Evolutionary conservation across 2,113 vertebrate species (phyloP).

Genomic region (Perca flavescens): DNA sequence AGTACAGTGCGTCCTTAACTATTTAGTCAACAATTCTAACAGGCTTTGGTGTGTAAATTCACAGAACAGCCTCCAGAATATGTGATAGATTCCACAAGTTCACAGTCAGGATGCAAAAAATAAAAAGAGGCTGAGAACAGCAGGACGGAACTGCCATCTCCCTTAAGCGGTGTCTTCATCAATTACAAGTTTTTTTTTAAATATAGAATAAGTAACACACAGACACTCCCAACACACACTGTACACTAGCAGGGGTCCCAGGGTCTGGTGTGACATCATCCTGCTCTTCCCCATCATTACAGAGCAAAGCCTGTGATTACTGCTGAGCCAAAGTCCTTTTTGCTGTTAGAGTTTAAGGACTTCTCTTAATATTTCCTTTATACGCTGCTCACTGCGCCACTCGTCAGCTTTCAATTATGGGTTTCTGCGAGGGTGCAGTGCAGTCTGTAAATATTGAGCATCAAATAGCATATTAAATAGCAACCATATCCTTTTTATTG

Average conservation of each 20-base stretch:
- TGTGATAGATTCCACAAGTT: slow-evolving; percentile 55
- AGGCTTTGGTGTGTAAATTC: slow-evolving; percentile 41
- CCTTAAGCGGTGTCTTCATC: background rate
- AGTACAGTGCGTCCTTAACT: background rate
- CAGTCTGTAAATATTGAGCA: slow-evolving; percentile 13
- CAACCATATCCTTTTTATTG: background rate
- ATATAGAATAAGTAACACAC: slow-evolving; percentile 31
- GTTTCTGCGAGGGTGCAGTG: background rate
- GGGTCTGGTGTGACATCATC: slow-evolving; percentile 32
- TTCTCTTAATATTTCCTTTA: slow-evolving; percentile 24
- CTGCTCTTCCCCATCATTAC: slow-evolving; percentile 34
- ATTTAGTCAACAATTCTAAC: slow-evolving; percentile 1
- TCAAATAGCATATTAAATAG: background rate
- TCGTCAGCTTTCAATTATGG: background rate
- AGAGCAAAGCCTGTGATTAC: slow-evolving; percentile 55
- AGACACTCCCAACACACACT: background rate
- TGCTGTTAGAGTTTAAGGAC: background rate
- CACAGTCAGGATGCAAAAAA: slow-evolving; percentile 27
- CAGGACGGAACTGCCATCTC: slow-evolving; percentile 1
- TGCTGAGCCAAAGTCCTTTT: slow-evolving; percentile 25
- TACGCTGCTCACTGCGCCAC: background rate
- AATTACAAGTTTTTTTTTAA: slow-evolving; percentile 26
- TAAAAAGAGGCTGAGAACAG: background rate
- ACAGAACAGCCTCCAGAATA: slow-evolving; percentile 31
- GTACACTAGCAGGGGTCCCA: slow-evolving; percentile 32